Conservation (phyloP, 2,797 vertebrate species). For the Avahi laniger region DNA sequence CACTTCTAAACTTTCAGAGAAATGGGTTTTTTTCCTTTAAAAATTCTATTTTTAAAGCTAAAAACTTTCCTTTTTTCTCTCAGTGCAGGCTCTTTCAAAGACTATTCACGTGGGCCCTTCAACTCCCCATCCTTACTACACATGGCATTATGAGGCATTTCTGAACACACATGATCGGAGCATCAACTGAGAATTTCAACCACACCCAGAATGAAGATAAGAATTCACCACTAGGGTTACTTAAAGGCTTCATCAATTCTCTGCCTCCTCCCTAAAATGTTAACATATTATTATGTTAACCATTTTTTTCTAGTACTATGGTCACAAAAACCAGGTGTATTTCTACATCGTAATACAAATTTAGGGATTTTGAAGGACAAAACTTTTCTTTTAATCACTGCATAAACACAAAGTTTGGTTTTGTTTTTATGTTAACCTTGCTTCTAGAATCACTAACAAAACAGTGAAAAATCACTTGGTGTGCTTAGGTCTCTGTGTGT, state of each 20-base stretch:
- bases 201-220: neutral
- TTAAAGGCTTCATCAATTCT: neutral
- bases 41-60: conserved; percentile 12
- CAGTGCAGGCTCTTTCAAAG: neutral
- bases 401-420: neutral
- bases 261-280: neutral
- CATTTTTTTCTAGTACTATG: neutral
- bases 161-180: neutral
- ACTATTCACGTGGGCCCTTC: neutral
- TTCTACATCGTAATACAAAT: neutral
- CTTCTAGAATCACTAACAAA: conserved; percentile 26
- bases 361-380: conserved; percentile 7
- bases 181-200: neutral
- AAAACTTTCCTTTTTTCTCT: neutral
- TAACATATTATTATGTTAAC: neutral
- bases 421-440: neutral
- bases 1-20: conserved; percentile 17
- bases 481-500: neutral
- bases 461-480: neutral
- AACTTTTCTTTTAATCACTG: neutral
- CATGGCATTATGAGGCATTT: neutral
- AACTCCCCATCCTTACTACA: neutral
- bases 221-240: neutral
- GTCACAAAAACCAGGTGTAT: neutral
- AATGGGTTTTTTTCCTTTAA: neutral